Conservation (phyloP, 2,113 vertebrate species). For the Antennarius striatus region DNA sequence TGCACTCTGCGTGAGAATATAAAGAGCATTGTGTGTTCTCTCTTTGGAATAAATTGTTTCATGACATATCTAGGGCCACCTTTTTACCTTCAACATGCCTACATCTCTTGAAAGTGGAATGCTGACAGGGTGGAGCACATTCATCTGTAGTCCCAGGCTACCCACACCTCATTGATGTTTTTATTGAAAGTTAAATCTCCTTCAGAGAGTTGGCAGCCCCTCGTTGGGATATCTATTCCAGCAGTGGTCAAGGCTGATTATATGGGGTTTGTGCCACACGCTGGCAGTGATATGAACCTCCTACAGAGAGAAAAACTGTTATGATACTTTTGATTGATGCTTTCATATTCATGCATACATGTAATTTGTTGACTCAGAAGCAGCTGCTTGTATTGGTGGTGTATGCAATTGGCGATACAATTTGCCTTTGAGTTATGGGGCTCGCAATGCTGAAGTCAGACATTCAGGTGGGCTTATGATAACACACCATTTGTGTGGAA, state of each 20-base stretch:
- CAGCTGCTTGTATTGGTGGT: constrained; percentile 28
- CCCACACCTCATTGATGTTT: constrained; percentile 58
- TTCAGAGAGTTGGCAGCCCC: constrained; percentile 66
- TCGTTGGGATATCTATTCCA: constrained; percentile 72
- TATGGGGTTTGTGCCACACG: constrained; percentile 59
- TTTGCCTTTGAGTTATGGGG: constrained; percentile 6
- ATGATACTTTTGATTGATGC: constrained; percentile 70
- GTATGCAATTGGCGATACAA: constrained; percentile 29
- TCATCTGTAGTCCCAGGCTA: constrained; percentile 50
- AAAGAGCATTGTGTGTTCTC: constrained; percentile 76
- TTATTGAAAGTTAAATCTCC: constrained; percentile 75
- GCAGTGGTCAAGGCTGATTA: constrained; percentile 71
- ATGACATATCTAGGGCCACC: constrained; percentile 71
- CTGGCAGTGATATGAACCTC: constrained; percentile 64
- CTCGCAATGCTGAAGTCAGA: background rate
- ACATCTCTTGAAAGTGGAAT: constrained; percentile 55
- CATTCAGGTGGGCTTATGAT: constrained; percentile 12
- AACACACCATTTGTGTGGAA: background rate
- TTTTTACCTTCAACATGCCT: constrained; percentile 63
- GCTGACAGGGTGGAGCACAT: constrained; percentile 69
- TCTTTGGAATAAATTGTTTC: constrained; percentile 75
- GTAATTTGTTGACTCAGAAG: constrained; percentile 24
- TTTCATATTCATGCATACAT: constrained; percentile 61
- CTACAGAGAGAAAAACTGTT: constrained; percentile 55
- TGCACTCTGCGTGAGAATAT: constrained; percentile 76